A percentile compares a stretch with the other conserved stretches of the same genome.
Conservation (phyloP, 1,140 invertebrate genomes). For the Leptoteleia sp. region DNA sequence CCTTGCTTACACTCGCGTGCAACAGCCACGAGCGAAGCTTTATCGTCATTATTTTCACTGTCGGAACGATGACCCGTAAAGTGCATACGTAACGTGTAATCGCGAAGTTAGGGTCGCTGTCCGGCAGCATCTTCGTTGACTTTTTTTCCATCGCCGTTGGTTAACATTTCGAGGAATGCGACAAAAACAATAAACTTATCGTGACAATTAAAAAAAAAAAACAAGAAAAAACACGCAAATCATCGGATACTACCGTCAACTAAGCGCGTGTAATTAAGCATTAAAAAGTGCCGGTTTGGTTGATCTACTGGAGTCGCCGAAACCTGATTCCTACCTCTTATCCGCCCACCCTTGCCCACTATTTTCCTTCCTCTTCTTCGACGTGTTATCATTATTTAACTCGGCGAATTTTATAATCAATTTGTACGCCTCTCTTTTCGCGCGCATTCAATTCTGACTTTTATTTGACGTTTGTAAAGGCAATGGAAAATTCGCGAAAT, state of each 20-base stretch:
- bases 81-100: constrained; percentile 60
- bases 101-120: constrained; percentile 52
- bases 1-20: constrained; percentile 55
- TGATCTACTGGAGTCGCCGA: no score
- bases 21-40: constrained; percentile 57
- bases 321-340: no score
- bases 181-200: constrained; percentile 25
- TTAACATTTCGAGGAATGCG: constrained; percentile 23
- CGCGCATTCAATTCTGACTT: constrained; percentile 6
- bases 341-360: no score
- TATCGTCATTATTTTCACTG: constrained; percentile 62
- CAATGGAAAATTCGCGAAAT: constrained; percentile 39
- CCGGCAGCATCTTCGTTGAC: constrained; percentile 59
- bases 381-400: no score
- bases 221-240: constrained; percentile 49
- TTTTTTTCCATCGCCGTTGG: constrained; percentile 30
- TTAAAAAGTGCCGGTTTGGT: no score
- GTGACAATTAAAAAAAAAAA: constrained; percentile 49
- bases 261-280: constrained; percentile 45
- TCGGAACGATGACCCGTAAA: constrained; percentile 65
- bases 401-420: no score
- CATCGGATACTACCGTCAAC: constrained; percentile 34
- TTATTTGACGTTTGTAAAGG: constrained; percentile 40
- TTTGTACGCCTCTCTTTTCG: constrained; percentile 7
- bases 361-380: no score